Conservation (phyloP, 2,113 vertebrate species). For the Bagarius yarrelli region DNA sequence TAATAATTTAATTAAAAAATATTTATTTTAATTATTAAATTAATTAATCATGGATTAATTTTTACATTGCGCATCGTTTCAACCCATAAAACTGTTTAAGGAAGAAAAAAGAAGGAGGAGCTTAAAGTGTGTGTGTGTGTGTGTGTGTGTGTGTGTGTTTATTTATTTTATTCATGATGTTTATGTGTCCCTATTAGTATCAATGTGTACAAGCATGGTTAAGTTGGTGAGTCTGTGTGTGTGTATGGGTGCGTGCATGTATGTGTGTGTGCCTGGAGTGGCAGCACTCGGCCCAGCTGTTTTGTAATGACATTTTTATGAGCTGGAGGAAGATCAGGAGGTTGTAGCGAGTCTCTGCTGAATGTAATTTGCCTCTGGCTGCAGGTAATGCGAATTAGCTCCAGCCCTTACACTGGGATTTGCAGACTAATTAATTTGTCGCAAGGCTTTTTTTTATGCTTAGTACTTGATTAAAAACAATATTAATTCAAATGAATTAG, state of each 20-base stretch:
- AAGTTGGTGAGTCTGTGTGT: not conserved
- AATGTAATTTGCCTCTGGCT: slow-evolving; percentile 60
- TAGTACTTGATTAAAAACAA: slow-evolving; percentile 73
- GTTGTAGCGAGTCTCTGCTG: slow-evolving; percentile 30
- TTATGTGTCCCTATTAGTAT: not conserved
- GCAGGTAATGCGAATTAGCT: slow-evolving; percentile 63
- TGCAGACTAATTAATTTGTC: slow-evolving; percentile 76
- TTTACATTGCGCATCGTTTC: no score
- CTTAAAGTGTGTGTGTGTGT: not conserved
- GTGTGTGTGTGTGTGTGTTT: not conserved
- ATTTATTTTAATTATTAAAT: no score
- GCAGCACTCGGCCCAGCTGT: slow-evolving; percentile 33
- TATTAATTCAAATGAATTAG: slow-evolving; percentile 73
- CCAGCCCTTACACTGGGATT: slow-evolving; percentile 65
- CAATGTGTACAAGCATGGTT: not conserved
- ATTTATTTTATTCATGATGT: not conserved
- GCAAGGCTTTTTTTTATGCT: slow-evolving; percentile 61
- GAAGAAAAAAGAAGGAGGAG: slow-evolving; percentile 33
- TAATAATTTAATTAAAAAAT: no score
- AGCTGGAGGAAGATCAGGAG: slow-evolving; percentile 45
- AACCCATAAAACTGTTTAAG: slow-evolving; percentile 20
- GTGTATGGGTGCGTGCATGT: not conserved
- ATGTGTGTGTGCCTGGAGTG: not conserved
- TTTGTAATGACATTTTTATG: slow-evolving; percentile 50
- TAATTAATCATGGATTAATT: no score